These are phyloP conservation scores for Adelosebastes latens DNA, from an alignment of 2,797 vertebrate genomes.

Conservation along the genomic window DNA sequence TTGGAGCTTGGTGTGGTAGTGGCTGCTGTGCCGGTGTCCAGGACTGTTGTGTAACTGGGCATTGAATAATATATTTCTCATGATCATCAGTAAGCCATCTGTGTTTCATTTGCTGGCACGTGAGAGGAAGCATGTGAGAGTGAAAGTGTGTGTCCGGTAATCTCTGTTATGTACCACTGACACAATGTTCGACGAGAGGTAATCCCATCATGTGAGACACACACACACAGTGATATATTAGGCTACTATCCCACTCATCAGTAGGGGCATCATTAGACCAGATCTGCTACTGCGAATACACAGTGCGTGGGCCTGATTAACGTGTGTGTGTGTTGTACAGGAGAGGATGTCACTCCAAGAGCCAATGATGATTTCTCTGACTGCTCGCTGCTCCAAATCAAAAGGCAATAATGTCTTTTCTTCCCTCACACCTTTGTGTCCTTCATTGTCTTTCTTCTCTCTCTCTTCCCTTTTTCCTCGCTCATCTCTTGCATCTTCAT, in stretches of 20 bases:
- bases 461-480: not conserved
- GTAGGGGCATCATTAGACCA: constrained; percentile 52
- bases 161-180: constrained; percentile 7
- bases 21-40: not conserved
- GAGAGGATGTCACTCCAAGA: constrained; percentile 1
- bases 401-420: constrained; percentile 38
- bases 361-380: constrained; percentile 35
- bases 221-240: constrained; percentile 34
- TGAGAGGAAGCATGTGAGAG: not conserved
- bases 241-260: constrained; percentile 32
- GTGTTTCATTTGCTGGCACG: constrained; percentile 17
- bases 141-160: not conserved
- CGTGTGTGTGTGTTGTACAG: not conserved
- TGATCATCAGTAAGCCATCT: not conserved
- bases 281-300: constrained; percentile 43
- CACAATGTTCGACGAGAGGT: constrained; percentile 7
- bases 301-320: constrained; percentile 8
- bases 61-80: not conserved
- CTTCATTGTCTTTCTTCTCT: constrained; percentile 17
- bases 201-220: constrained; percentile 17
- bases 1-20: not conserved
- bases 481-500: constrained; percentile 7
- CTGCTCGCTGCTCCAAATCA: constrained; percentile 44
- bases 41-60: no score
- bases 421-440: constrained; percentile 1